Evolutionary conservation across 2,888 invertebrate species (phyloP), one percentile per base, ranked within the genome.

Genomic region (Conops quadrifasciatus): DNA sequence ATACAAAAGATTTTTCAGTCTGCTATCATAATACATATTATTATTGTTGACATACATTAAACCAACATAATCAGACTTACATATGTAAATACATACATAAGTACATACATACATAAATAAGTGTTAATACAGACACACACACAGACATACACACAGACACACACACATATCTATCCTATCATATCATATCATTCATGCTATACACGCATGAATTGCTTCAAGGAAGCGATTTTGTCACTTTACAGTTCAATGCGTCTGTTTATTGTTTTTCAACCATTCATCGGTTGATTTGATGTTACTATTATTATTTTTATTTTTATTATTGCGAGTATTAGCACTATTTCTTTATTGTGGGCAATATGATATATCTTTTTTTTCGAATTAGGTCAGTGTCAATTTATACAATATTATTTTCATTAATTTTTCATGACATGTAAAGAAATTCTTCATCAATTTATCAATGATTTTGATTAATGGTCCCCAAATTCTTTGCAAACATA

Each of bases 81-180:
- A 36, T 36, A 7, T 36, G 9, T 7, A 36, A 36, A 36, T 9
- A 7, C 36, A 36, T 9, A 36, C 36, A 9, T 36, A 51, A 51
- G 21, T 45, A 63, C 63, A 43, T 63, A 63, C 36, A 49, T 24
- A 21, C 47, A 21, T 63, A 24, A 43, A 76, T 79, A 78, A 79
- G 78, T 68, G 45, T 60, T 49, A 15, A n/a, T 51, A 21, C 24
- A 43, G 30, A 43, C 43, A 62, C 45, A 67, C 30, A 15, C n/a
- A n/a, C 58, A 56, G 24, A 7, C 24, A 67, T 53, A 45, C 9
- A 24, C 43, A 67, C 36, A 60, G 49, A 51, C 58, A 26, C 30
- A 43, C 47, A 49, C 36, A 16, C 26, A 24, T 16, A 56, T 49
- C n/a, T 36, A 58, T 26, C 24, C 28, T 26, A 58, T 58, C 58